A percentile compares a stretch with the other conserved stretches of the same genome.
Conservation (phyloP, 2,113 vertebrate species). For the Dinomys branickii region DNA sequence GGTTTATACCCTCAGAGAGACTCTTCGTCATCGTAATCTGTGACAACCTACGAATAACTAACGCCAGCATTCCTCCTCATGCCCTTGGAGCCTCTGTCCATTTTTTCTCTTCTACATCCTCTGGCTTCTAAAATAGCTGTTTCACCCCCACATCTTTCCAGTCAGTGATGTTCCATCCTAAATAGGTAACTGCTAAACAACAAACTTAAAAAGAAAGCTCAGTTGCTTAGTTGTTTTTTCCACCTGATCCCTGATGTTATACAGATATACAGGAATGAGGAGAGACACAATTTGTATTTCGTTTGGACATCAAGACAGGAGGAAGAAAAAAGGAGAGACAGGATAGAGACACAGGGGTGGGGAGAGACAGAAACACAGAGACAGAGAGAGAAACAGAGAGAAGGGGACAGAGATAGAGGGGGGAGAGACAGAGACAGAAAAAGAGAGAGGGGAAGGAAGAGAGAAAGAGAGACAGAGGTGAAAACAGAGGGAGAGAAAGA, state of each 20-base stretch:
- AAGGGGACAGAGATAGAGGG: background rate
- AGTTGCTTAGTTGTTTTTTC: background rate
- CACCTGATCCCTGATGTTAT: background rate
- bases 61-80: background rate
- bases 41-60: constrained; percentile 5
- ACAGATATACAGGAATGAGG: background rate
- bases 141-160: background rate
- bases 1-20: background rate
- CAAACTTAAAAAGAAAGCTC: background rate
- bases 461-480: no score
- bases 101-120: background rate
- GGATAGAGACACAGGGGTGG: rapidly evolving
- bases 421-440: background rate
- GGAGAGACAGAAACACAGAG: background rate
- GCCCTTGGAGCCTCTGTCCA: background rate
- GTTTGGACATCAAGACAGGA: background rate
- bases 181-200: background rate
- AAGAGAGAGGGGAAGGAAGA: background rate
- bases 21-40: constrained; percentile 29
- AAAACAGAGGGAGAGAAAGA: background rate
- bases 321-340: background rate
- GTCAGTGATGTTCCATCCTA: background rate
- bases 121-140: background rate
- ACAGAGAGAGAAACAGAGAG: no score
- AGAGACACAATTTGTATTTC: constrained; percentile 11